Evolutionary conservation across 2,797 vertebrate genomes (phyloP).

Genomic region (Gymnocypris eckloni): DNA sequence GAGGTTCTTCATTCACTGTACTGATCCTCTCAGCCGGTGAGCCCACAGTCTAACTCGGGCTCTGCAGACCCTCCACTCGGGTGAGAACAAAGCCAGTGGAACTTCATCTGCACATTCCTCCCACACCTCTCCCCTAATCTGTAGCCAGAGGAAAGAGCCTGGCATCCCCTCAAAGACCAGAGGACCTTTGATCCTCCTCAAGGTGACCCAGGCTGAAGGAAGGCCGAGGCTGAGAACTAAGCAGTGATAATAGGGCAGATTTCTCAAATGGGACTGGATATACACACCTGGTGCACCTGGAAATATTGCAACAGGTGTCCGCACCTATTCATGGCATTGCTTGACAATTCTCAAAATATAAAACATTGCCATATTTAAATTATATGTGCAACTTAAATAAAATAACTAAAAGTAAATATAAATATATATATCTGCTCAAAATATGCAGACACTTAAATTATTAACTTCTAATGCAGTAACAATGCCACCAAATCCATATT

Average conservation of each 20-base stretch:
- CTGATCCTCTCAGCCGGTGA: conserved; percentile 3
- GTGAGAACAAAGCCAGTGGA: conserved; percentile 30
- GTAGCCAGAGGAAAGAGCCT: conserved; percentile 58
- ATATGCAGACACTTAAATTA: not conserved
- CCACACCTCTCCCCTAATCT: conserved; percentile 59
- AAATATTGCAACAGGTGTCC: not conserved
- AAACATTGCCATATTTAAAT: not conserved
- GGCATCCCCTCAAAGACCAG: conserved; percentile 73
- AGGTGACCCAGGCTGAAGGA: conserved; percentile 56
- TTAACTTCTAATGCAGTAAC: not conserved
- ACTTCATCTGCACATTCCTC: conserved; percentile 53
- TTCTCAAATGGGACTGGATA: conserved; percentile 23
- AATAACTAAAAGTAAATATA: not conserved
- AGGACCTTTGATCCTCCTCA: conserved; percentile 70
- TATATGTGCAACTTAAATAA: not conserved
- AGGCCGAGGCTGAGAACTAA: conserved; percentile 39
- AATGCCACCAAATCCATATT: not conserved
- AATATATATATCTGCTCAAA: not conserved
- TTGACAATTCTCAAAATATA: not conserved
- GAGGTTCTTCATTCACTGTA: conserved; percentile 11
- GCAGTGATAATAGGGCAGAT: conserved; percentile 28
- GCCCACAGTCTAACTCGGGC: not conserved
- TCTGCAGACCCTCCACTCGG: not conserved
- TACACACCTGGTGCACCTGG: conserved; percentile 19
- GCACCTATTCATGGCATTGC: not conserved